phyloP scores from a whole-genome alignment of 1,140 invertebrate genomes.

The Bilobella aurantiaca region DNA sequence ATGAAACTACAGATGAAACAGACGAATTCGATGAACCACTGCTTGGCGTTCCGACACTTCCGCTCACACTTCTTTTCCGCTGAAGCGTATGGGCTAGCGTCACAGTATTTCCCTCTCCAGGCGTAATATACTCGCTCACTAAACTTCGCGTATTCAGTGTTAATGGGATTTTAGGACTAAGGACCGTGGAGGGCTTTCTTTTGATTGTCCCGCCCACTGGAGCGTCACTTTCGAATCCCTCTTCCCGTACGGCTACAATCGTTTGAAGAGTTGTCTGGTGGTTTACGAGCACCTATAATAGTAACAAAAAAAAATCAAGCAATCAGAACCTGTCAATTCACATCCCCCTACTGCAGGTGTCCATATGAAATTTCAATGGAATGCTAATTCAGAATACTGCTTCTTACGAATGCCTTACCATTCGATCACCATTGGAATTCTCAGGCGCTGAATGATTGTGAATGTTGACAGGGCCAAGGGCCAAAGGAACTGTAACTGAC shows the following conservation, averaged over 20 bases:
- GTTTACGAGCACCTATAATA: neutral
- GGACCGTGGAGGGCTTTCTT: conserved; percentile 61
- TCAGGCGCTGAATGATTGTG: conserved; percentile 12
- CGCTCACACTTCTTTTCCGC: conserved; percentile 28
- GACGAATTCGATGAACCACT: conserved; percentile 27
- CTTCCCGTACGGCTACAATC: conserved; percentile 48
- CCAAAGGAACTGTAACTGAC: neutral
- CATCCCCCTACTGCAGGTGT: too few species aligned
- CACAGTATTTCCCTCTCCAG: conserved; percentile 13
- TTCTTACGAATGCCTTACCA: too few species aligned
- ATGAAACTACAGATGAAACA: conserved; percentile 16
- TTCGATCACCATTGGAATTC: conserved; percentile 4
- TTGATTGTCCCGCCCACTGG: conserved; percentile 62
- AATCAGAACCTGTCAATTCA: too few species aligned
- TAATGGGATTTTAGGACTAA: conserved; percentile 78
- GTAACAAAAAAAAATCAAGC: neutral
- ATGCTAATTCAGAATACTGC: neutral
- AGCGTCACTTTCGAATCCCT: conserved; percentile 65
- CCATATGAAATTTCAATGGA: too few species aligned
- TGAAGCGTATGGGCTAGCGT: conserved; percentile 24
- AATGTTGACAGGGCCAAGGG: conserved; percentile 16
- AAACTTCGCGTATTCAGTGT: conserved; percentile 75
- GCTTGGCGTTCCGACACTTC: conserved; percentile 12
- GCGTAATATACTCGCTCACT: conserved; percentile 34
- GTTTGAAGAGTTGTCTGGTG: neutral